A percentile compares a stretch with the other conserved stretches of the same genome.
Conservation (phyloP, 2,888 invertebrate genomes). For the Plagodis pulveraria region DNA sequence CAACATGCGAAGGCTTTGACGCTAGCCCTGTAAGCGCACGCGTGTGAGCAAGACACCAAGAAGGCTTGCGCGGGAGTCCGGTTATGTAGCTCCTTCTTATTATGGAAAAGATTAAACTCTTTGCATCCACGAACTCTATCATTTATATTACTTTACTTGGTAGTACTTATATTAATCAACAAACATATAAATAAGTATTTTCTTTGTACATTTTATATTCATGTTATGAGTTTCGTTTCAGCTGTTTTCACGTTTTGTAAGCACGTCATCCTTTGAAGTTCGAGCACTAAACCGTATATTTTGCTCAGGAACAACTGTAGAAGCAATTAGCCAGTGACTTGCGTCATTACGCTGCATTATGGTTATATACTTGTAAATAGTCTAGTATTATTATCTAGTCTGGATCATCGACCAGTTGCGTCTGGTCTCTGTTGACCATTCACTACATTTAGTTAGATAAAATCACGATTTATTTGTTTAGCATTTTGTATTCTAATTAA, state of each 20-base stretch:
- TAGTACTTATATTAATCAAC: slow-evolving; percentile 40
- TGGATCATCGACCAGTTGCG: slow-evolving; percentile 44
- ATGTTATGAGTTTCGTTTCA: not conserved
- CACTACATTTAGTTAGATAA: slow-evolving; percentile 17
- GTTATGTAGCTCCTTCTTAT: slow-evolving; percentile 68
- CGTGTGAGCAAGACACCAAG: slow-evolving; percentile 64
- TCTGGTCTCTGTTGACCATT: slow-evolving; percentile 32
- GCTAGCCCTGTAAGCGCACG: slow-evolving; percentile 44
- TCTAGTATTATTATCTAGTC: slow-evolving; percentile 39
- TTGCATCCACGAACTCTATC: slow-evolving; percentile 61
- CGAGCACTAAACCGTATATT: slow-evolving; percentile 2
- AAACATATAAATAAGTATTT: slow-evolving; percentile 19
- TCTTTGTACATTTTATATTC: no score
- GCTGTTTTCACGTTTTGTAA: not conserved
- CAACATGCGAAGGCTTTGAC: slow-evolving; percentile 69
- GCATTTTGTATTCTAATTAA: slow-evolving; percentile 29
- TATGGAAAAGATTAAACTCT: slow-evolving; percentile 67
- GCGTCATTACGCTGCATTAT: slow-evolving; percentile 12
- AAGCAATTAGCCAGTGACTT: slow-evolving; percentile 32
- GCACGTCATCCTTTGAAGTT: slow-evolving; percentile 2
- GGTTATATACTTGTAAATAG: slow-evolving; percentile 1
- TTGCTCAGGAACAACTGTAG: not conserved
- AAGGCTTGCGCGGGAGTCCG: slow-evolving; percentile 78
- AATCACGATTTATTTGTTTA: slow-evolving; percentile 21
- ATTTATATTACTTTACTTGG: slow-evolving; percentile 51